Evolutionary conservation across 2,797 vertebrate species (phyloP), one percentile per base, ranked within the genome.

Genomic region (Cossypha caffra): DNA sequence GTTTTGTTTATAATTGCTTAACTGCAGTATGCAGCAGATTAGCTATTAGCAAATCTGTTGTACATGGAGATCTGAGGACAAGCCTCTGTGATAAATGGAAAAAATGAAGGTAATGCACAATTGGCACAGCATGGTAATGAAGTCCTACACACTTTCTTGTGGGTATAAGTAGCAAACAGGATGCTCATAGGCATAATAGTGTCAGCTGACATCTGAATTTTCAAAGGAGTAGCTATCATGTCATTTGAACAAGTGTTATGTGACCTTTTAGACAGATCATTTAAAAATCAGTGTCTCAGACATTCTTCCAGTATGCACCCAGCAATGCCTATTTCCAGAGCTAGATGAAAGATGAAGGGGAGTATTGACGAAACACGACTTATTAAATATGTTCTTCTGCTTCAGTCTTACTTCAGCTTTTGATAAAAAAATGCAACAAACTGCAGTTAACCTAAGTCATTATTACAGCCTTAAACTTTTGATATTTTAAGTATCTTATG

Each of bases 241-340:
- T 90, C 63, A 17, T 90, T 92, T 83, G 48, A 89, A 45, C 58
- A 80, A 62, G 47, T 78, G 35, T 58, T 92, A 40, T 48, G 31
- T 91, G 87, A 79, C 90, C 57, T 95, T 96, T 96, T 76, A 76
- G 63, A 85, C 38, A 85, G 40, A 86, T 92, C 35, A 89, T 92
- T 93, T 84, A 76, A 93, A 92, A 95, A 73, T 66, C 92, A 91
- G 0, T 86, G 55, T 80, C 37, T 66, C 26, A 6, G 57, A 43
- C n/a, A 80, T 77, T 81, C 21, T 69, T 81, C 37, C 31, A 75
- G 13, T 58, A 38, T 38, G 38, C 38, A 38, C 38, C 13, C 38
- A 38, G 38, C 38, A 38, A 15, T 38, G 38, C 13, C 38, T 38
- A 38, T 38, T 38, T 38, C 38, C 38, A 38, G 38, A 38, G 38